Conservation (phyloP, 1,140 invertebrate species). For the Scaptomyza pallida region DNA sequence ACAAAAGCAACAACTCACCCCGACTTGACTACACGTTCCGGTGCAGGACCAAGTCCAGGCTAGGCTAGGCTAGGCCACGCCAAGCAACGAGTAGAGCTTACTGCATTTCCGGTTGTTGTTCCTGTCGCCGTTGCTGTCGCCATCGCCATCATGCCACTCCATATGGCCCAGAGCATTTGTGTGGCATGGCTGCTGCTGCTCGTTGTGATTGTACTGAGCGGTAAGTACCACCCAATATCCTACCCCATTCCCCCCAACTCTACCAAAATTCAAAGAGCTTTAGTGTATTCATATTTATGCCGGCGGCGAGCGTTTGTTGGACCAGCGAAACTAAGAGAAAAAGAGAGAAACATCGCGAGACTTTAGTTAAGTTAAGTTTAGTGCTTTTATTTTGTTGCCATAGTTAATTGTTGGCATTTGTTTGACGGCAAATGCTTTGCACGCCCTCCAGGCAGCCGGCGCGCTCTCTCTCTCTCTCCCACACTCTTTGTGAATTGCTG, state of each 20-base stretch:
- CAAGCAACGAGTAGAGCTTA: constrained; percentile 49
- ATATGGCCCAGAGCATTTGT: constrained; percentile 61
- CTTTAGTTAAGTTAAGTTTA: constrained; percentile 40
- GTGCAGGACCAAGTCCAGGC: background rate
- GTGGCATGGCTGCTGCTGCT: constrained; percentile 63
- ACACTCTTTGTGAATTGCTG: background rate
- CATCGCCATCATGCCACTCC: constrained; percentile 60
- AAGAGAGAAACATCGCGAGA: background rate
- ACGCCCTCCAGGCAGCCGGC: constrained; percentile 4
- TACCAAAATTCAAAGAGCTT: background rate
- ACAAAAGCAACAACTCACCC: constrained; percentile 19
- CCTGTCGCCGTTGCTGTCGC: constrained; percentile 44
- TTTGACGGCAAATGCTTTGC: constrained; percentile 56
- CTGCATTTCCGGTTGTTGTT: constrained; percentile 78
- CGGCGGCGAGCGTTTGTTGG: constrained; percentile 28
- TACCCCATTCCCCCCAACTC: background rate
- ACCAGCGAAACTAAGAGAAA: background rate
- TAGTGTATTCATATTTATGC: constrained; percentile 25
- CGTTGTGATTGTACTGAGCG: constrained; percentile 73
- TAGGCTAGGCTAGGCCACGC: background rate
- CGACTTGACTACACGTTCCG: constrained; percentile 5
- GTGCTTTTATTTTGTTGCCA: constrained; percentile 66
- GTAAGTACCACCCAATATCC: constrained; percentile 60
- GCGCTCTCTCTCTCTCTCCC: background rate
- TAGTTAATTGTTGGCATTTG: constrained; percentile 77